A percentile compares a stretch with the other conserved stretches of the same genome.
Evolutionary conservation across 2,888 invertebrate species (phyloP).

Genomic region (Notocelia uddmanniana): DNA sequence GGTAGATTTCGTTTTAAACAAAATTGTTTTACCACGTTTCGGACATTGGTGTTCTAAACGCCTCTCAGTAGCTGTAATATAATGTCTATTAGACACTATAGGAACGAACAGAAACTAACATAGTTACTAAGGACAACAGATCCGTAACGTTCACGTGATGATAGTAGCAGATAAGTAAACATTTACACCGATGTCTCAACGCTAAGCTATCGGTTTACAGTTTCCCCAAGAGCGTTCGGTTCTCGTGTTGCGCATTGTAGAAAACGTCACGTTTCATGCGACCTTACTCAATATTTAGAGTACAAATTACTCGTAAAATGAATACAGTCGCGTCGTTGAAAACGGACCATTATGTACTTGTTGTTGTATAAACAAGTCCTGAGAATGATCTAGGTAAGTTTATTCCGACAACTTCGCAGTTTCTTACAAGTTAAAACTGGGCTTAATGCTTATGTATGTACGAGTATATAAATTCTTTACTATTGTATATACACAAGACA

Average conservation of each 20-base stretch:
- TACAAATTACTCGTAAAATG: not conserved
- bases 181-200: constrained; percentile 9
- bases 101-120: too few species aligned
- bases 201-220: not conserved
- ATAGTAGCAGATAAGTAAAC: constrained; percentile 18
- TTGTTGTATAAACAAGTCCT: not conserved
- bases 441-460: too few species aligned
- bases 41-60: too few species aligned
- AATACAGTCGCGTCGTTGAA: not conserved
- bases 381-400: too few species aligned
- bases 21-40: too few species aligned
- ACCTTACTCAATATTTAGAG: constrained; percentile 23
- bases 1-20: too few species aligned
- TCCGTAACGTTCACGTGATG: constrained; percentile 13
- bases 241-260: constrained; percentile 7
- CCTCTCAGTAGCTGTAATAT: too few species aligned
- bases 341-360: not conserved
- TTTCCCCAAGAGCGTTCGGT: not conserved
- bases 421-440: too few species aligned
- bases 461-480: too few species aligned
- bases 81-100: too few species aligned
- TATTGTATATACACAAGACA: too few species aligned
- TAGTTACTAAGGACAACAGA: not conserved
- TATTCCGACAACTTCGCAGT: too few species aligned
- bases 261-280: constrained; percentile 13